Conservation (phyloP, 1,140 invertebrate genomes). For the Pantala flavescens region DNA sequence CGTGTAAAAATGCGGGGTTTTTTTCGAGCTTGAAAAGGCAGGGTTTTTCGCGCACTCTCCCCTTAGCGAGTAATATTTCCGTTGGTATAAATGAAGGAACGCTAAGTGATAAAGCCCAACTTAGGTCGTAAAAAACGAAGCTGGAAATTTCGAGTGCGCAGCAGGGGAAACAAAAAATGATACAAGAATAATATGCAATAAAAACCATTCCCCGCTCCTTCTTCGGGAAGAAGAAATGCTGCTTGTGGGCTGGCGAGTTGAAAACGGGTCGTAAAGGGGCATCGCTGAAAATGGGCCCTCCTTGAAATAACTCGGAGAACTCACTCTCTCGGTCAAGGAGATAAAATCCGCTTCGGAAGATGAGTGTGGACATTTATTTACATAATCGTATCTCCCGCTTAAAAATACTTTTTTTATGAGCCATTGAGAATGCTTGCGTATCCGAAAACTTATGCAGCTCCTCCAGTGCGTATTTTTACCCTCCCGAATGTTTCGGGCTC, state of each 20-base stretch:
- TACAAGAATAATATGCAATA: conserved; percentile 8
- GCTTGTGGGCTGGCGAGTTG: background rate
- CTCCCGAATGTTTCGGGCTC: background rate
- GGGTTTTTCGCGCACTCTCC: too few species aligned
- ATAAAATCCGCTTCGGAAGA: background rate
- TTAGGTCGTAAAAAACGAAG: background rate
- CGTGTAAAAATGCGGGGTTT: too few species aligned
- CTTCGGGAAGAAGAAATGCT: background rate
- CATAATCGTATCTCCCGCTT: conserved; percentile 2
- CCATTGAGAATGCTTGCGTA: background rate
- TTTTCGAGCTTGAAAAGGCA: too few species aligned
- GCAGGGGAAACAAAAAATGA: conserved; percentile 4
- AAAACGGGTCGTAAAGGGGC: background rate
- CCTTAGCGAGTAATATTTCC: background rate
- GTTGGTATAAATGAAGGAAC: background rate
- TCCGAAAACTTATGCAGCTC: background rate
- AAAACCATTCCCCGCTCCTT: background rate
- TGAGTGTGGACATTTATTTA: conserved; percentile 4
- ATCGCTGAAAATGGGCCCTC: background rate
- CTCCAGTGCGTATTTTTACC: background rate
- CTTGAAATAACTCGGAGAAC: conserved; percentile 1
- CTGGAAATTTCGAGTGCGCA: background rate
- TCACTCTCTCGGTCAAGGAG: background rate
- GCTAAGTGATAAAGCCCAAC: conserved; percentile 4
- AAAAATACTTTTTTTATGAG: background rate